Conservation (phyloP, 2,888 invertebrate species). For the Eupithecia insigniata region DNA sequence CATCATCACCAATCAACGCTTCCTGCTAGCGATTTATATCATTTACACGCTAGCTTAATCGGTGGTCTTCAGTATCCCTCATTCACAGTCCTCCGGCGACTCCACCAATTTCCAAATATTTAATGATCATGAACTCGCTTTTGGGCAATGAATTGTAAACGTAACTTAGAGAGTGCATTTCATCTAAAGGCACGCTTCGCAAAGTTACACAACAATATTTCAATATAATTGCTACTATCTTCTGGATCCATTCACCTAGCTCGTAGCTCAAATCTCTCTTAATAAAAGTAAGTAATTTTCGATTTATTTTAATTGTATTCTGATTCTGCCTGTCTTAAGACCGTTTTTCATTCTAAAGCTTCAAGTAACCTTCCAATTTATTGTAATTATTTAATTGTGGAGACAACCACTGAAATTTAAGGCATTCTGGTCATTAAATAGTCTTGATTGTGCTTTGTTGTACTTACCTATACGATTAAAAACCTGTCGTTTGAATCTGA, state of each 20-base stretch:
- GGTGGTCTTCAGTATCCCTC: background rate
- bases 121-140: slow-evolving; percentile 14
- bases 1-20: background rate
- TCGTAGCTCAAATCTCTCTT: background rate
- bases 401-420: background rate
- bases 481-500: background rate
- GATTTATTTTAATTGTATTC: background rate
- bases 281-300: background rate
- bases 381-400: background rate
- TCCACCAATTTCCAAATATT: background rate
- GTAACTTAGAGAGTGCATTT: slow-evolving; percentile 39
- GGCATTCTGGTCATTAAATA: slow-evolving; percentile 9
- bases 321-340: background rate
- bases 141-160: slow-evolving; percentile 20
- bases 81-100: background rate
- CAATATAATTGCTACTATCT: slow-evolving; percentile 58
- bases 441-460: slow-evolving; percentile 8
- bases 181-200: slow-evolving; percentile 45
- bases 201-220: slow-evolving; percentile 53
- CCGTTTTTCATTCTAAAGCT: background rate
- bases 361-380: background rate
- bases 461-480: background rate
- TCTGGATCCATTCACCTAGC: slow-evolving; percentile 46
- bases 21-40: background rate
- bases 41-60: background rate